Evolutionary conservation across 2,888 invertebrate species (phyloP).

Genomic region (Hyppa rectilinea): DNA sequence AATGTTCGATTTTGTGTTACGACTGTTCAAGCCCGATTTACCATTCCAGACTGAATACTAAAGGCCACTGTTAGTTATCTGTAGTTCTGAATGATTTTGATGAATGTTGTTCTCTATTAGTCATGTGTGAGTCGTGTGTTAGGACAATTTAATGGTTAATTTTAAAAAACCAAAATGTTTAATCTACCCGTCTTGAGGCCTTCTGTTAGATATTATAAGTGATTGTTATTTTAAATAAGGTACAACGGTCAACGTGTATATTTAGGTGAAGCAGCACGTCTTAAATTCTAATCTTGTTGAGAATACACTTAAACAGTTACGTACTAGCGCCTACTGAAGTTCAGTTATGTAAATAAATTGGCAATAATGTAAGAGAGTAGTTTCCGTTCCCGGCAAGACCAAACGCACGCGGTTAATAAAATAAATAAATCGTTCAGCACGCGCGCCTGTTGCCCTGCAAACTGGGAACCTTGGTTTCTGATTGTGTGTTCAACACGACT

Average conservation of each 20-base stretch:
- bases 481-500: conserved; percentile 75
- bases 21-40: not conserved
- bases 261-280: conserved; percentile 32
- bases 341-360: conserved; percentile 69
- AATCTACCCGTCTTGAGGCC: not conserved
- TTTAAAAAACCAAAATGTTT: conserved; percentile 2
- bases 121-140: not conserved
- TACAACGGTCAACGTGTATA: conserved; percentile 2
- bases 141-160: not conserved
- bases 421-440: conserved; percentile 84
- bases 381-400: conserved; percentile 76
- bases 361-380: conserved; percentile 72
- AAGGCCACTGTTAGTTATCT: not conserved
- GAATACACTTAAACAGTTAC: conserved; percentile 50
- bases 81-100: not conserved
- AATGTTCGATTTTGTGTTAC: not conserved
- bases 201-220: conserved; percentile 1
- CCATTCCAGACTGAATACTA: not conserved
- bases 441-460: conserved; percentile 75
- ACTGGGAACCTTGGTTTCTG: conserved; percentile 78
- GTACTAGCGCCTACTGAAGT: conserved; percentile 61
- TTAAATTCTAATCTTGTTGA: conserved; percentile 48
- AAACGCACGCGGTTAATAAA: conserved; percentile 81
- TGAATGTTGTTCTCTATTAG: not conserved
- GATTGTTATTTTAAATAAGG: conserved; percentile 2